phyloP scores from a whole-genome alignment of 2,888 invertebrate genomes.

The Drosophila diplacantha region DNA sequence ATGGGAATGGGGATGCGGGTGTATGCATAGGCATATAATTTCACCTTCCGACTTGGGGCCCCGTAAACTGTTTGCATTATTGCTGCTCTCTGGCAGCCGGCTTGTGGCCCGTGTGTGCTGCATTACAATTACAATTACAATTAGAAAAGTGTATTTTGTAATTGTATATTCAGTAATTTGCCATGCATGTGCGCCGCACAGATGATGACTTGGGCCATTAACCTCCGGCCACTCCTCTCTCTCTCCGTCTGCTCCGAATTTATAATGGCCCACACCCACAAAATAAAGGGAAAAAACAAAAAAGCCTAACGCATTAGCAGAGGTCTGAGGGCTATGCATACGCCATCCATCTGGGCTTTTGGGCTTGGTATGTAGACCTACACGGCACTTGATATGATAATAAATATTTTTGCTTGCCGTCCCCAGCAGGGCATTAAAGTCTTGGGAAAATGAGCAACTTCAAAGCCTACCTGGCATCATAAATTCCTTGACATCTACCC shows the following conservation, averaged over 20 bases:
- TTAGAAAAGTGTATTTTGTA: conserved; percentile 64
- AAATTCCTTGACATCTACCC: neutral
- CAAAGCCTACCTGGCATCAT: conserved; percentile 11
- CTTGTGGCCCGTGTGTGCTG: conserved; percentile 56
- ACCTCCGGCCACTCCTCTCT: conserved; percentile 36
- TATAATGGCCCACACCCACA: conserved; percentile 21
- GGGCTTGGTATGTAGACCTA: conserved; percentile 21
- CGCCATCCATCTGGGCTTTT: conserved; percentile 9
- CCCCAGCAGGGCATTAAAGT: conserved; percentile 18
- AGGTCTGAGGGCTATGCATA: conserved; percentile 9
- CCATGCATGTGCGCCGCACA: conserved; percentile 41
- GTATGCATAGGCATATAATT: conserved; percentile 69
- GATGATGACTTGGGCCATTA: conserved; percentile 37
- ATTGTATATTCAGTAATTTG: conserved; percentile 65
- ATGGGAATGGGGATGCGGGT: conserved; percentile 4
- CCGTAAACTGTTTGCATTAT: conserved; percentile 69
- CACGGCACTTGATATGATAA: conserved; percentile 33
- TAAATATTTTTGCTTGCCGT: conserved; percentile 31
- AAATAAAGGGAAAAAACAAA: conserved; percentile 4
- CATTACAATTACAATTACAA: conserved; percentile 68
- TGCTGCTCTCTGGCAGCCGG: conserved; percentile 25
- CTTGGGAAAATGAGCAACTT: conserved; percentile 1
- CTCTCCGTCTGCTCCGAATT: neutral
- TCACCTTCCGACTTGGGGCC: conserved; percentile 63
- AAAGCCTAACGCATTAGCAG: conserved; percentile 26